A percentile compares a stretch with the other conserved stretches of the same genome.
Evolutionary conservation across 1,140 invertebrate species (phyloP).

Genomic region (Caenorhabditis tropicalis): DNA sequence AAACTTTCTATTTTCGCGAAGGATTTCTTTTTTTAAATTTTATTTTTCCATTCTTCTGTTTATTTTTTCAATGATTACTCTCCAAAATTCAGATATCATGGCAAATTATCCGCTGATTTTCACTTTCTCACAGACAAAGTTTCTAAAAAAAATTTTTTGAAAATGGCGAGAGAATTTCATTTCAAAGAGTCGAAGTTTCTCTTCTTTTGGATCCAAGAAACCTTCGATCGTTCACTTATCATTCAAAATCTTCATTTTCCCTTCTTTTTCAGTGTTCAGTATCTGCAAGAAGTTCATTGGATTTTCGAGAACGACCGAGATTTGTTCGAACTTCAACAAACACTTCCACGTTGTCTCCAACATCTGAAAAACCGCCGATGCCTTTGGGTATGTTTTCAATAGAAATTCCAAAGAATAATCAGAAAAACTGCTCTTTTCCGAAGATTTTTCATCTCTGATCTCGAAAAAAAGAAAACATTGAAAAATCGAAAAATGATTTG

Average conservation of each 20-base stretch:
- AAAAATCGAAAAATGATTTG: neutral
- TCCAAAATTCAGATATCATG: neutral
- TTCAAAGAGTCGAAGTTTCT: too few species aligned
- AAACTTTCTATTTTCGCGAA: neutral
- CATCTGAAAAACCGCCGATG: constrained; percentile 29
- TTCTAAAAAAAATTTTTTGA: too few species aligned
- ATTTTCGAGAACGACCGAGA: constrained; percentile 2
- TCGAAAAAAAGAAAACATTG: neutral
- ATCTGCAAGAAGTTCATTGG: neutral
- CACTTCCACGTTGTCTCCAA: constrained; percentile 8
- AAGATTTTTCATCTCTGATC: constrained; percentile 1
- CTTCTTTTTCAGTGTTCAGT: constrained; percentile 4
- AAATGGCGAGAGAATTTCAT: too few species aligned
- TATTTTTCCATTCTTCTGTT: too few species aligned
- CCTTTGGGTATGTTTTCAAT: neutral
- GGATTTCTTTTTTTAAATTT: too few species aligned
- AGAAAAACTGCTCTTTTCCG: neutral
- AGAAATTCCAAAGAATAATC: neutral
- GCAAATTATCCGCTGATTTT: too few species aligned
- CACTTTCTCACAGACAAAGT: too few species aligned
- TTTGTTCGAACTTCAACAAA: constrained; percentile 2
- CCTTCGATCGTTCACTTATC: too few species aligned
- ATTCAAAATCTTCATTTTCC: too few species aligned
- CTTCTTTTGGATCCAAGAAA: too few species aligned
- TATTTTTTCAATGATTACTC: too few species aligned